A percentile compares a stretch with the other conserved stretches of the same genome.
Evolutionary conservation across 2,888 invertebrate genomes (phyloP).

Genomic region (Dasysyrphus tricinctus): DNA sequence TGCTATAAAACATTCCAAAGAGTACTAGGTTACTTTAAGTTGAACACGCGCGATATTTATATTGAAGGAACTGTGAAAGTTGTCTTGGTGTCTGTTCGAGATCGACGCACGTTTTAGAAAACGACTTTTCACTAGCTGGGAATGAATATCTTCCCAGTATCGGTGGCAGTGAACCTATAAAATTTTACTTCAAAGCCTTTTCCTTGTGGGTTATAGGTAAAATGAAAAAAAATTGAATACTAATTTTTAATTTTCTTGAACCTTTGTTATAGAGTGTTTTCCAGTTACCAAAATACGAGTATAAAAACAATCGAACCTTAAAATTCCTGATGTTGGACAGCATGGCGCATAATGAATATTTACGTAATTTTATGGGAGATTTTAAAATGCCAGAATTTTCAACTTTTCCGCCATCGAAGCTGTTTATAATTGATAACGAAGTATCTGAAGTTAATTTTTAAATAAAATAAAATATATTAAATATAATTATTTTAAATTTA

Average conservation of each 20-base stretch:
- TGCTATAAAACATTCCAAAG: too few relatives aligned
- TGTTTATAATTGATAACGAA: constrained; percentile 58
- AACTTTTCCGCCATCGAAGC: constrained; percentile 11
- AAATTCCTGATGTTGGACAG: constrained; percentile 63
- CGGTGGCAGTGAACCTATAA: too few relatives aligned
- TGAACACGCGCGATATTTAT: too few relatives aligned
- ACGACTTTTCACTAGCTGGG: too few relatives aligned
- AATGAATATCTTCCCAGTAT: too few relatives aligned
- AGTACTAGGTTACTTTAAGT: too few relatives aligned
- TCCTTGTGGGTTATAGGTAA: too few relatives aligned
- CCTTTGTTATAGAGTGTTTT: constrained; percentile 20
- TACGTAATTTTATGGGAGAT: constrained; percentile 51
- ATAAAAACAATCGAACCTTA: constrained; percentile 47
- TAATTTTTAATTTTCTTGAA: background rate
- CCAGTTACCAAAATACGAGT: background rate
- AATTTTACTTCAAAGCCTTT: too few relatives aligned
- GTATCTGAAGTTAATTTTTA: background rate
- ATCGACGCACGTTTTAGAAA: too few relatives aligned
- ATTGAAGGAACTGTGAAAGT: too few relatives aligned
- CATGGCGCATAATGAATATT: constrained; percentile 39
- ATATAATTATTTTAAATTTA: background rate
- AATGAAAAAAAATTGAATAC: too few relatives aligned
- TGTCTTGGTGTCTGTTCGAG: too few relatives aligned
- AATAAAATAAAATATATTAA: background rate
- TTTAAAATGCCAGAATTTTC: constrained; percentile 1